A percentile compares a stretch with the other conserved stretches of the same genome.
phyloP scores from a whole-genome alignment of 2,888 invertebrate genomes.

The Eremobia ochroleuca region DNA sequence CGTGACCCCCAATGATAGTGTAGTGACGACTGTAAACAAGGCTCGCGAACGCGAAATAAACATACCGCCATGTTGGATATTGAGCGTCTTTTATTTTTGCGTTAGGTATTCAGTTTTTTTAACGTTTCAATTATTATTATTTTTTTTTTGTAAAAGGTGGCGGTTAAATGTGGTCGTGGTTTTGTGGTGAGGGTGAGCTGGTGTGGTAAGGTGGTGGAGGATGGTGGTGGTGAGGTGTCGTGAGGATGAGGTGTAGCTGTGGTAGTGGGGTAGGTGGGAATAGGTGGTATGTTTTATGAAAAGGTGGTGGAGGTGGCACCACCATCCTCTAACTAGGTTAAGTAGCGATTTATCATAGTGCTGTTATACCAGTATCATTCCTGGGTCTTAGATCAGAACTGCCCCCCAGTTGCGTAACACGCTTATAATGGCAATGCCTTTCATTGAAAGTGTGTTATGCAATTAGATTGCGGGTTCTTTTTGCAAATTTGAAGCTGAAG shows the following conservation, averaged over 20 bases:
- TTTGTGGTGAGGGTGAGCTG: no score
- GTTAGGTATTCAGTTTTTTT: conserved; percentile 1
- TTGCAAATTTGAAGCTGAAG: neutral
- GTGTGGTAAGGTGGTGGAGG: no score
- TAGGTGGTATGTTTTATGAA: neutral
- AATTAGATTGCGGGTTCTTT: neutral
- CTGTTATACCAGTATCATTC: neutral
- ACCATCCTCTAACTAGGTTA: no score
- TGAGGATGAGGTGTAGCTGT: no score
- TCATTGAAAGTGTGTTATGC: neutral
- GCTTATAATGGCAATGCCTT: neutral
- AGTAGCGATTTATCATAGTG: neutral
- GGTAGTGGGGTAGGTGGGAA: no score
- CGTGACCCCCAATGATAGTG: conserved; percentile 40
- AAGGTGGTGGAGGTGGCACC: no score
- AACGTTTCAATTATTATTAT: neutral
- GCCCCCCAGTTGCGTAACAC: no score
- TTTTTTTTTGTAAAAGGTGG: neutral
- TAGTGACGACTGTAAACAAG: conserved; percentile 41
- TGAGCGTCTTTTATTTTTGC: conserved; percentile 10
- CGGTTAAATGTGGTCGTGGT: no score
- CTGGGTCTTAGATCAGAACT: no score
- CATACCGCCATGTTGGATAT: conserved; percentile 20
- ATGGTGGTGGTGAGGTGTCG: no score
- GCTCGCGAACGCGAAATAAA: conserved; percentile 17